Base-by-base conservation (phyloP, 2,113 vertebrate species). In the Cathartes aura region DNA sequence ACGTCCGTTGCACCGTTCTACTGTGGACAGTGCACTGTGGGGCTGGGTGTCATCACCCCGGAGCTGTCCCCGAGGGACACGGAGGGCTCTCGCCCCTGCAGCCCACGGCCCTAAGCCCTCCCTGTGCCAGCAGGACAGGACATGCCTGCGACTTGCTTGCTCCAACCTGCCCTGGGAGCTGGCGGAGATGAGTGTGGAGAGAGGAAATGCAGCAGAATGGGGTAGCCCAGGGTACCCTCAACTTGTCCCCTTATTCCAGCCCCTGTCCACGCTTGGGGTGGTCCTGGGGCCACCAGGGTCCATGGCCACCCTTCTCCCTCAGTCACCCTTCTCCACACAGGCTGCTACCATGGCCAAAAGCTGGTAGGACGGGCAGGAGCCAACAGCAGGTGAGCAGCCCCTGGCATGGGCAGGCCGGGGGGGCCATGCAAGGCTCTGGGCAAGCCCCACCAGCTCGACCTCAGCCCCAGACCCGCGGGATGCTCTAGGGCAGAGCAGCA, bases 381-480 rank as follows among this genome's bases (percentile, higher is more conserved):
- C 48, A 52, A 45, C 2, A 0, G 27, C 74, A 86, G 71, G 27
- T 63, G 48, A 94, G 62, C 71, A 76, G 34, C 30, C 12, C 45
- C 42, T 85, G 64, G 32, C 59, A 78, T 2, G 4, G 58, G 14
- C 24, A 68, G 48, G 30, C 15, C 2, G 1, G 23, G 26, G 32
- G 18, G 8, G 1, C 16, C n/a, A 34, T 3, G 20, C 15, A 58
- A 30, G 20, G 50, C 24, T 42, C 17, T 0, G 0, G n/a, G 30
- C 43, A 62, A 70, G 17, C 3, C 30, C 24, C 30, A 67, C 12
- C 29, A 43, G 16, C 24, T 78, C 17, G 2, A 34, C 18, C 32
- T 66, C 42, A 70, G 34, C 34, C 12, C 15, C 68, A 43, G 75
- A 42, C 3, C 13, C 24, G 38, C 5, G 5, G 8, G 34, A 53